Percentiles rank a stretch among this genome's conserved stretches.
These are phyloP conservation scores for Taeniopygia guttata DNA, from an alignment of 2,797 vertebrate genomes.

Conservation along the genomic window DNA sequence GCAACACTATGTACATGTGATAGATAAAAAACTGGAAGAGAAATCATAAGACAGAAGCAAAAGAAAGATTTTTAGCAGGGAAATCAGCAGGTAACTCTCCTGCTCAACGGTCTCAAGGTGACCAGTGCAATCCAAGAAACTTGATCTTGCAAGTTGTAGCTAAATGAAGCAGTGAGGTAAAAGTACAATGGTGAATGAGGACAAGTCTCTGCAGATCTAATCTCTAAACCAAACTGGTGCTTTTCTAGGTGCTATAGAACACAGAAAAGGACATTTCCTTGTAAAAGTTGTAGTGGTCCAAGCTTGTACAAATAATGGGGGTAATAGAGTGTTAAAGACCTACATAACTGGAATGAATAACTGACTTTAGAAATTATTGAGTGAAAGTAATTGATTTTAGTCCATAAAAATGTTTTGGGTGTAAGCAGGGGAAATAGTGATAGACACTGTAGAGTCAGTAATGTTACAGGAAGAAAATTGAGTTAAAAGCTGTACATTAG, in stretches of 20 bases:
- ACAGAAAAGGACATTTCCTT: neutral
- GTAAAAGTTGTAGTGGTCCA: neutral
- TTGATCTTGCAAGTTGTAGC: neutral
- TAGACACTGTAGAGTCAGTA: neutral
- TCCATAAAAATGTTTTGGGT: neutral
- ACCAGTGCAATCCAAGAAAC: neutral
- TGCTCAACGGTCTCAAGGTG: neutral
- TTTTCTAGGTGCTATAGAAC: neutral
- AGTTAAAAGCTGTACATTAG: neutral
- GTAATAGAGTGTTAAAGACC: neutral
- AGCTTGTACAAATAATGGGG: neutral
- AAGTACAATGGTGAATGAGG: neutral
- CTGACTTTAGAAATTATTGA: neutral
- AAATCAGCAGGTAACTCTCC: neutral
- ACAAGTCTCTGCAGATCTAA: neutral
- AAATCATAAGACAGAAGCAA: neutral
- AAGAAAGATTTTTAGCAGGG: neutral
- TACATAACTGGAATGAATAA: neutral
- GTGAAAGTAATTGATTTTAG: neutral
- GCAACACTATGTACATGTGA: neutral
- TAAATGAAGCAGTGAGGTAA: neutral
- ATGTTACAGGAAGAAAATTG: neutral
- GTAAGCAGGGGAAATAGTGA: neutral
- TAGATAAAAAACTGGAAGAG: neutral
- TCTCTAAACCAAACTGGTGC: neutral